Conservation (phyloP, 2,888 invertebrate genomes). For the Stenichneumon culpator region DNA sequence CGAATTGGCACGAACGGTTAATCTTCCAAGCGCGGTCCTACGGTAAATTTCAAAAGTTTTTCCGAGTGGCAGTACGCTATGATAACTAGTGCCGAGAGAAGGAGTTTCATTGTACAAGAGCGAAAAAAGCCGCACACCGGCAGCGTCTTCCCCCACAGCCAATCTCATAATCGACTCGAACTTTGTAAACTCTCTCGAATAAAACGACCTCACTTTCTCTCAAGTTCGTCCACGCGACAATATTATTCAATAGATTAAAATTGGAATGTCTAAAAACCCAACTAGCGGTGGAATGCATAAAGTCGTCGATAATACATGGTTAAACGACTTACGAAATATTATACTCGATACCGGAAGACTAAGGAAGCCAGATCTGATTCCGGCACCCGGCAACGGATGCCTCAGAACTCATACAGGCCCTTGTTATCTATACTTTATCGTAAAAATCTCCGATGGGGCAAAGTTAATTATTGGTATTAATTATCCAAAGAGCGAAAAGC, state of each 20-base stretch:
- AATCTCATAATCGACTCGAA: constrained; percentile 2
- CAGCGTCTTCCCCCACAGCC: constrained; percentile 11
- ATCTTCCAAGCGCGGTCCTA: constrained; percentile 6
- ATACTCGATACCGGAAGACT: constrained; percentile 63
- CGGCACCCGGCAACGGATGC: constrained; percentile 20
- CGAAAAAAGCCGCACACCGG: constrained; percentile 21
- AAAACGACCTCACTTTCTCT: neutral
- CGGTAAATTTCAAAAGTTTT: constrained; percentile 31
- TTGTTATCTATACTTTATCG: constrained; percentile 47
- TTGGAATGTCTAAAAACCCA: constrained; percentile 49
- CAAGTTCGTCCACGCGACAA: neutral
- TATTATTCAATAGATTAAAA: constrained; percentile 6
- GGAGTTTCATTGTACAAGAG: constrained; percentile 20
- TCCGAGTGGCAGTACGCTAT: constrained; percentile 53
- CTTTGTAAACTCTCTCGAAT: neutral
- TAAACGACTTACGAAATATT: constrained; percentile 28
- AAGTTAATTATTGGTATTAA: constrained; percentile 50
- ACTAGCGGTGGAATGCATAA: constrained; percentile 42
- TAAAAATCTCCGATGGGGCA: constrained; percentile 56
- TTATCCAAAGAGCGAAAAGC: constrained; percentile 52
- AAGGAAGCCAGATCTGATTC: constrained; percentile 19
- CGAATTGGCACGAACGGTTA: constrained; percentile 60
- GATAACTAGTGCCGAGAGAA: constrained; percentile 20
- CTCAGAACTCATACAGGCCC: constrained; percentile 49
- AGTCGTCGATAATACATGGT: constrained; percentile 11